These are phyloP conservation scores for Agrilus cyanescens DNA, from an alignment of 2,888 invertebrate genomes.

Conservation along the genomic window DNA sequence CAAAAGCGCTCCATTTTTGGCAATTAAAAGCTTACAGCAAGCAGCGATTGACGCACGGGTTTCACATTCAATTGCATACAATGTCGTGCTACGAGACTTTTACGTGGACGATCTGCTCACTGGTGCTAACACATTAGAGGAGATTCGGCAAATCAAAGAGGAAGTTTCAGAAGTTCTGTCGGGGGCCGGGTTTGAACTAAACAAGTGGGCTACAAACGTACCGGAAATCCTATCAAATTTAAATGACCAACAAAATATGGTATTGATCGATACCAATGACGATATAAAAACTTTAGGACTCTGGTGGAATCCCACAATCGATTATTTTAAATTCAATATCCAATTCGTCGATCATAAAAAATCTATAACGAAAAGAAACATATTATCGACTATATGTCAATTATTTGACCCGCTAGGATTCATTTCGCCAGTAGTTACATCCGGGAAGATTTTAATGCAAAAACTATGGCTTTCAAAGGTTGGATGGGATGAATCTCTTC, in stretches of 20 bases:
- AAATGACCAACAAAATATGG: neutral
- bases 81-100: conserved; percentile 17
- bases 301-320: conserved; percentile 2
- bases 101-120: conserved; percentile 21
- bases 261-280: neutral
- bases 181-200: conserved; percentile 2
- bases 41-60: too few relatives aligned
- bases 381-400: neutral
- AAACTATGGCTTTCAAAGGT: conserved; percentile 1
- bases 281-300: conserved; percentile 5
- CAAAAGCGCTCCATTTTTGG: too few relatives aligned
- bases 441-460: too few relatives aligned
- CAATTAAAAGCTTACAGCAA: too few relatives aligned
- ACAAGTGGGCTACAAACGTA: conserved; percentile 6
- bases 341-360: neutral
- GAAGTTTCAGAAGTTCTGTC: conserved; percentile 1
- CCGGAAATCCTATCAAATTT: neutral
- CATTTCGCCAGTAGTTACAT: neutral
- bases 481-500: conserved; percentile 1
- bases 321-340: neutral
- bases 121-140: conserved; percentile 1
- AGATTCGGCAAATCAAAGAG: neutral
- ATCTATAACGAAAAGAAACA: neutral
- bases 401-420: conserved; percentile 3
- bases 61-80: neutral